Evolutionary conservation across 2,113 vertebrate genomes (phyloP), one percentile per base, ranked within the genome.

Genomic region (Muntiacus reevesi): DNA sequence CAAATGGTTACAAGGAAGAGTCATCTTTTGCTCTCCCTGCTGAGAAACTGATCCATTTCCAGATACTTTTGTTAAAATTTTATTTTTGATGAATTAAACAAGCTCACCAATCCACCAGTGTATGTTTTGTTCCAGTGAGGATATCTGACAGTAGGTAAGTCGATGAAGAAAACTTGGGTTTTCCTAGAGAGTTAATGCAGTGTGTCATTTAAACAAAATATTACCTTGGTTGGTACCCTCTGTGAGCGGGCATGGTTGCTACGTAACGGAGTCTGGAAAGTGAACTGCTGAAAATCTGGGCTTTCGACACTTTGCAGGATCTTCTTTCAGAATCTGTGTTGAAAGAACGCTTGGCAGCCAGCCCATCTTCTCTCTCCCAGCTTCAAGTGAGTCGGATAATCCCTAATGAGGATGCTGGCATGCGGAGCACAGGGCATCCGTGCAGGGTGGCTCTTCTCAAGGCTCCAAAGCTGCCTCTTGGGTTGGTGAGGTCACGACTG

Each of bases 251-350:
- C 82, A 40, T 45, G 95, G 97, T 98, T 98, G 96, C 97, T 97
- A 97, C 59, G 97, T 83, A 96, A 97, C 97, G 3, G 93, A 97
- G 94, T 97, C 97, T 96, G 94, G 96, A 95, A 95, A 98, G 97
- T 81, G 97, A 95, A 96, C 93, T 93, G 98, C 95, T 96, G 95
- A 93, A 97, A 98, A 97, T 97, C 96, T 79, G 96, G 97, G 97
- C 95, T 96, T 93, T 98, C 79, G 36, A 86, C 97, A 95, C 13
- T 96, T 98, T 0, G 74, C 89, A 95, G 94, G 43, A 47, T 97
- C 95, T 86, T 91, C 93, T 95, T 93, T 83, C 19, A 57, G 87
- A 98, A 98, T 98, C 88, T 96, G 95, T 98, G 98, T 98, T 97
- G 95, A 97, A 97, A 97, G 95, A 92, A 92, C 88, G 11, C 60